Evolutionary conservation across 2,113 vertebrate species (phyloP).

Genomic region (Catharus bicknelli): DNA sequence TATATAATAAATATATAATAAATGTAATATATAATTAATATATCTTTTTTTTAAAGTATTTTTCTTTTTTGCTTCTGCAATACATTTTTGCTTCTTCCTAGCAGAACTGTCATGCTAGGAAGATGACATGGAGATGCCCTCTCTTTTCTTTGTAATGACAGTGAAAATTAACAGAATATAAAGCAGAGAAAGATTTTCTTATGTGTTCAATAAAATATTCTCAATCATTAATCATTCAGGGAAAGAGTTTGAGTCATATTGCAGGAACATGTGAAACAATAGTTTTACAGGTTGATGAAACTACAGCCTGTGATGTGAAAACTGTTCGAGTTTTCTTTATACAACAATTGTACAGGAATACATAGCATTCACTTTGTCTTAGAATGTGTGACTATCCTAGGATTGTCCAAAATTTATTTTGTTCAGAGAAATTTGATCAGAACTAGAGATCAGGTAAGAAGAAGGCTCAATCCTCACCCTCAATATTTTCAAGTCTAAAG

Average conservation of each 20-base stretch:
- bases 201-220: neutral
- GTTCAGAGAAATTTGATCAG: neutral
- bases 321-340: neutral
- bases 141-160: neutral
- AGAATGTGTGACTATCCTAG: neutral
- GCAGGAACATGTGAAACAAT: neutral
- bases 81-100: neutral
- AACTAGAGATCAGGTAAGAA: neutral
- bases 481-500: neutral
- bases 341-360: neutral
- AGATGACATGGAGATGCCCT: neutral
- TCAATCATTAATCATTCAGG: neutral
- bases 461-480: accelerated
- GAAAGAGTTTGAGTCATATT: neutral
- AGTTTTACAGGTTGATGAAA: accelerated
- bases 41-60: neutral
- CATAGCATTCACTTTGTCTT: neutral
- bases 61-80: neutral
- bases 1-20: no score
- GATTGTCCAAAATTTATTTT: neutral
- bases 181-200: neutral
- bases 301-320: neutral
- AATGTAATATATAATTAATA: no score
- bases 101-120: neutral
- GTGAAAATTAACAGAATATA: neutral